Percentiles rank a stretch among this genome's conserved stretches.
phyloP scores from a whole-genome alignment of 2,797 vertebrate species.

The Helarctos malayanus region DNA sequence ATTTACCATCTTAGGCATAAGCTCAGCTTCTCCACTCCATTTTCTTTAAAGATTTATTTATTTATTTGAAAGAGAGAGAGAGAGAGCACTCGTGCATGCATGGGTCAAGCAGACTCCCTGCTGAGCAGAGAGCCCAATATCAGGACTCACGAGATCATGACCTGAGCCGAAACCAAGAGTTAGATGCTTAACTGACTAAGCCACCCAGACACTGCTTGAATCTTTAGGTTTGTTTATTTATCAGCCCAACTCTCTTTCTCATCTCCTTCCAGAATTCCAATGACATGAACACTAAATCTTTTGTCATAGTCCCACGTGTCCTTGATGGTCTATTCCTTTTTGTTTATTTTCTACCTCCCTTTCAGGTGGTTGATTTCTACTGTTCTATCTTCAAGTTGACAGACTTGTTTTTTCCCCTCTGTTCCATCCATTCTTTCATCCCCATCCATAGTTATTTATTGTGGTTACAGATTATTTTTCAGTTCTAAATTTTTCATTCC shows the following conservation, averaged over 20 bases:
- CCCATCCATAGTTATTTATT: neutral
- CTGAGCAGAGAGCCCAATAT: neutral
- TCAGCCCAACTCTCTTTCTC: neutral
- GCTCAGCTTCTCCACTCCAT: neutral
- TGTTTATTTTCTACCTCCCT: neutral
- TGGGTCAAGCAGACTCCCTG: neutral
- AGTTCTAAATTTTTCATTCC: neutral
- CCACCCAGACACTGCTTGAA: neutral
- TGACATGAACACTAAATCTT: neutral
- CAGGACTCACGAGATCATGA: neutral
- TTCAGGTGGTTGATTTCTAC: neutral
- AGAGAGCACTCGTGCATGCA: neutral
- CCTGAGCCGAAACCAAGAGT: neutral
- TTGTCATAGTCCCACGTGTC: neutral
- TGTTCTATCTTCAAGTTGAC: neutral
- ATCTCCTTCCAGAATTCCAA: neutral
- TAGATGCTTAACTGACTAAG: neutral
- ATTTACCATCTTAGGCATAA: neutral
- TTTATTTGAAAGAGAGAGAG: neutral
- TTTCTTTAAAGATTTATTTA: neutral
- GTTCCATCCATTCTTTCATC: neutral
- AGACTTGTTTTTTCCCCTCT: neutral
- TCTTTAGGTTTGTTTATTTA: neutral
- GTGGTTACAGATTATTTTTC: neutral
- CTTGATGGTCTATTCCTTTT: neutral